Evolutionary conservation across 2,113 vertebrate species (phyloP), one percentile per base, ranked within the genome.

Genomic region (Lipophrys pholis): DNA sequence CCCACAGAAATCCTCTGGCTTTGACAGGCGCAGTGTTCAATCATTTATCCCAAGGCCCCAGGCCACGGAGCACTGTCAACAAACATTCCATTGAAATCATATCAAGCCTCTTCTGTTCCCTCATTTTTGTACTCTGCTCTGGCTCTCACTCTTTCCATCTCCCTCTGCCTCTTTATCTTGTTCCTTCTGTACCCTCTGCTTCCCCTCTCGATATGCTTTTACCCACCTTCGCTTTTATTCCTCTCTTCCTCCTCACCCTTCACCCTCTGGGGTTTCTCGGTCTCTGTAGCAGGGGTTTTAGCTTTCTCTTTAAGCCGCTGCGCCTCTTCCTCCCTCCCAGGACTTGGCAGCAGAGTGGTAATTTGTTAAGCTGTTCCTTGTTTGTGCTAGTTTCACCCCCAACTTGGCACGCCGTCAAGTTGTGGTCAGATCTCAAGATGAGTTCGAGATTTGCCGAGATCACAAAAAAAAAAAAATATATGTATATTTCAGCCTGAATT

Each of bases 21-120:
- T 95, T 96, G 96, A 97, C 95, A 96, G 96, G 95, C 95, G 91
- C 91, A 83, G 93, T 93, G 94, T 95, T 97, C 96, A 96, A 97
- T 97, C 96, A 96, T 97, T 97, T 95, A 97, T 96, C 94, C 95
- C 90, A 92, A 84, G 93, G 96, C 96, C 88, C 81, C 73, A 50
- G 96, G 96, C 96, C 93, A 92, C 88, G 87, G 95, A 95, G 95
- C 95, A 95, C 92, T 96, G 95, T 95, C 95, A 96, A 95, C 96
- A 97, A 97, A 96, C 93, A 89, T 96, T 97, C 93, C 94, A 91
- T 91, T 95, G 93, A 95, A 95, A 94, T 95, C 96, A 95, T 95
- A 96, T 96, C 95, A 96, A 94, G 90, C 90, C 83, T 95, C 95
- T 82, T 94, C 95, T 96, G 92, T 94, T 87, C 94, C 93, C 93